Conservation (phyloP, 2,113 vertebrate genomes). For the Marmota monax region DNA sequence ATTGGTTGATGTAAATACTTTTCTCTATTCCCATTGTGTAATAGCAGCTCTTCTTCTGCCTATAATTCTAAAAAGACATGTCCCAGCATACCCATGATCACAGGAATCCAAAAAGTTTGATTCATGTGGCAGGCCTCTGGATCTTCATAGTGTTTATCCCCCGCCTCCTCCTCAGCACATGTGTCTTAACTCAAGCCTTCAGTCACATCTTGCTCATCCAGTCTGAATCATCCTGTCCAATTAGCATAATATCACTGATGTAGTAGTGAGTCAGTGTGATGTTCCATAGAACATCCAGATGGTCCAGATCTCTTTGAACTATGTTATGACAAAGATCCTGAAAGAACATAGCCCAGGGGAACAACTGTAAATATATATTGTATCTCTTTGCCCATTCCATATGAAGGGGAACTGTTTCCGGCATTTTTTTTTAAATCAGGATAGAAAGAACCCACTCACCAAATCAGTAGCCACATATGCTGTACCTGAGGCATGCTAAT, state of each 20-base stretch:
- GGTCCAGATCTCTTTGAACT: neutral
- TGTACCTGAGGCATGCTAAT: neutral
- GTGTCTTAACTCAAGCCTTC: neutral
- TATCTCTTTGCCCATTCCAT: neutral
- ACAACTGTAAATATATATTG: neutral
- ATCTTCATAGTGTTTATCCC: neutral
- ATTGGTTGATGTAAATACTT: neutral
- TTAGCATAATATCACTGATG: neutral
- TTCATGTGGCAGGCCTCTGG: neutral
- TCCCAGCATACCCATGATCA: neutral
- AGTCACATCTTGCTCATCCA: neutral
- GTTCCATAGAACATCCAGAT: neutral
- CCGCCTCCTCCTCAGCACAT: neutral
- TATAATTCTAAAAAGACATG: neutral
- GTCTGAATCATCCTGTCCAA: neutral
- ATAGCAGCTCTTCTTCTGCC: neutral
- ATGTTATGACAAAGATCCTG: neutral
- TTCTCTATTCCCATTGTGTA: neutral
- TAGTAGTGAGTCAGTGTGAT: neutral
- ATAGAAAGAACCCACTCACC: neutral
- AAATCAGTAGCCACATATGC: neutral
- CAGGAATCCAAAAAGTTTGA: neutral
- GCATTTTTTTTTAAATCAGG: neutral
- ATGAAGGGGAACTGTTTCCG: neutral
- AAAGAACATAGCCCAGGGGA: neutral